Evolutionary conservation across 2,888 invertebrate genomes (phyloP).

Genomic region (Saturnia japonica): DNA sequence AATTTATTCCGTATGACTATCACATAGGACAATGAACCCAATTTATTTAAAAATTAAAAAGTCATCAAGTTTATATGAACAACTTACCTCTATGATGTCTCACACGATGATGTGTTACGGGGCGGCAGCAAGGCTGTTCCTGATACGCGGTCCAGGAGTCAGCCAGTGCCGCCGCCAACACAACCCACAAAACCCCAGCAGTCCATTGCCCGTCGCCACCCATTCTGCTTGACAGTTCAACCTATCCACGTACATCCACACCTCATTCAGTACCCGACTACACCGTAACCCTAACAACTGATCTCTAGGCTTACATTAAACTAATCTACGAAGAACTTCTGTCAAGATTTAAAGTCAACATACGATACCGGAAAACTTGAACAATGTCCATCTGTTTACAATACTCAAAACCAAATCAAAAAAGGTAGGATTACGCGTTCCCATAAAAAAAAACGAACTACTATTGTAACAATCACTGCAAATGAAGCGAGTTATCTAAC

Average conservation of each 20-base stretch:
- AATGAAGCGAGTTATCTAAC: slow-evolving; percentile 57
- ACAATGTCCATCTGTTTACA: slow-evolving; percentile 73
- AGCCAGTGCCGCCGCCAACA: slow-evolving; percentile 76
- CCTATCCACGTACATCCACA: slow-evolving; percentile 54
- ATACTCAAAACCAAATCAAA: slow-evolving; percentile 63
- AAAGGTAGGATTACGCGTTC: slow-evolving; percentile 60
- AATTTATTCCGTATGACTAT: neutral
- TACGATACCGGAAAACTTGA: slow-evolving; percentile 65
- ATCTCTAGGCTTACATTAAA: slow-evolving; percentile 44
- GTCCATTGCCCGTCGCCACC: slow-evolving; percentile 55
- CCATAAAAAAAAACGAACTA: slow-evolving; percentile 59
- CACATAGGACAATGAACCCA: neutral
- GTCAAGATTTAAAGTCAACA: slow-evolving; percentile 55
- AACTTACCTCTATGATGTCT: slow-evolving; percentile 84
- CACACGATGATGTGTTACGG: slow-evolving; percentile 81
- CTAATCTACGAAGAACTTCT: slow-evolving; percentile 46
- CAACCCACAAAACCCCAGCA: slow-evolving; percentile 59
- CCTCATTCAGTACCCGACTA: slow-evolving; percentile 45
- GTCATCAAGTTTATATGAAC: slow-evolving; percentile 21
- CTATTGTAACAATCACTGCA: slow-evolving; percentile 67
- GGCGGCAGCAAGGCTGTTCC: slow-evolving; percentile 85
- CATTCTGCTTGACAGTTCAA: slow-evolving; percentile 52
- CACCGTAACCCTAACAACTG: slow-evolving; percentile 40
- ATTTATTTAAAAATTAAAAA: neutral
- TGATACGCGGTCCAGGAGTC: slow-evolving; percentile 85